A percentile compares a stretch with the other conserved stretches of the same genome.
These are phyloP conservation scores for Pangasianodon hypophthalmus DNA, from an alignment of 2,113 vertebrate species.

Conservation along the genomic window DNA sequence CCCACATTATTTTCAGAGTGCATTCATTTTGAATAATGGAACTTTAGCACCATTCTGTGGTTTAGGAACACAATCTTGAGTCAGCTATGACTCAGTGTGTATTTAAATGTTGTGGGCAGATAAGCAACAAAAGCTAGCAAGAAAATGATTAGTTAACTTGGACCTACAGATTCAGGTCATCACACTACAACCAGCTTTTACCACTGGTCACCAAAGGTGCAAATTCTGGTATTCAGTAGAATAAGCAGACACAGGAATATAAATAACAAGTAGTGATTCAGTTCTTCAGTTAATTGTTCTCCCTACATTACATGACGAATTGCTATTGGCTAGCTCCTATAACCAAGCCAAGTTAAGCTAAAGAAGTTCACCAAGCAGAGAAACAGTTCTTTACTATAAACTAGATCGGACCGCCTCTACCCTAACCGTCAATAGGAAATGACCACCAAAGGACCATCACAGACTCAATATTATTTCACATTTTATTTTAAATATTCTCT, in stretches of 20 bases:
- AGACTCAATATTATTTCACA: background rate
- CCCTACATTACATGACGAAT: background rate
- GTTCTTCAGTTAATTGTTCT: background rate
- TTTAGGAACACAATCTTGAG: background rate
- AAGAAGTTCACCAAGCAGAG: background rate
- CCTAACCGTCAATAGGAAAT: background rate
- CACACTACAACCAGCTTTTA: background rate
- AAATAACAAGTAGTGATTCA: background rate
- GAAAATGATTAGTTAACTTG: background rate
- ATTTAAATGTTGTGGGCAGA: conserved; percentile 4
- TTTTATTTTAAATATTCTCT: background rate
- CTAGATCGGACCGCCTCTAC: background rate
- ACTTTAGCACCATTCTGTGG: background rate
- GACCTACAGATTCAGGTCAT: background rate
- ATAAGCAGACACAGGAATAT: background rate
- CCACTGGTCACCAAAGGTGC: background rate
- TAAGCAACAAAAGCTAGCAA: conserved; percentile 1
- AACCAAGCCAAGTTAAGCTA: background rate
- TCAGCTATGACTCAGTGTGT: conserved; percentile 6
- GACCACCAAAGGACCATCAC: background rate
- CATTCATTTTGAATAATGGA: background rate
- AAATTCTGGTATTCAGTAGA: background rate
- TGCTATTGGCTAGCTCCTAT: too few species aligned
- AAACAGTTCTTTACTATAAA: background rate
- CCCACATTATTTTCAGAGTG: background rate